Base-by-base conservation (phyloP, 1,140 invertebrate species). In the Cephus cinctus region DNA sequence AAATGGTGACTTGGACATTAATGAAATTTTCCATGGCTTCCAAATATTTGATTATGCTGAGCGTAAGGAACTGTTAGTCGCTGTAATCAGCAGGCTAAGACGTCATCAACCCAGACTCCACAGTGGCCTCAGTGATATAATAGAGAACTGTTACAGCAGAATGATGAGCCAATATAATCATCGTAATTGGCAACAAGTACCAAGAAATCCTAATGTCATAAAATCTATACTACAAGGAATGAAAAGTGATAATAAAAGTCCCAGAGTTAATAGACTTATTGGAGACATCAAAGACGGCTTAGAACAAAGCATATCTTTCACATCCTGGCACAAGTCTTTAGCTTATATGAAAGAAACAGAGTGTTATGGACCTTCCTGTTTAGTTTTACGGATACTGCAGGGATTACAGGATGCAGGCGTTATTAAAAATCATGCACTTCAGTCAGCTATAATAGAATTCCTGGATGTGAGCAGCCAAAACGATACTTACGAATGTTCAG, bases 31-130 rank as follows among this genome's bases (percentile, higher is more conserved):
- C 3, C 8, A 14, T 20, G 14, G 19, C 18, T 51, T 54, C 8
- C 22, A 15, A 6, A 31, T 38, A 5, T 51, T 38, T 5, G 42
- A 54, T 3, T 46, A 54, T 8, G 1, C n/a, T 0, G 16, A 18
- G 4, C 27, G 32, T 32, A 40, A 8, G 14, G 34, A 54, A 12
- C 22, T 54, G 14, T 14, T 54, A 2, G 2, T 45, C 2, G 47
- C 52, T 25, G 30, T 39, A 8, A 21, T 51, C 9, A 34, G 52
- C 9, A 41, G 31, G 21, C 22, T 54, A 9, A 44, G 48, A 8
- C 52, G 48, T 52, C 22, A 45, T 2, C 39, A 45, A 5, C 1
- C 5, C 25, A 15, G 31, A 2, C 3, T 54, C 5, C 23, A 54
- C 4, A 27, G 14, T 1, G 20, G 44, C 8, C 51, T 52, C n/a